Percentiles rank a stretch among this genome's conserved stretches.
phyloP scores from a whole-genome alignment of 2,797 vertebrate species.

The Micrastur ruficollis region DNA sequence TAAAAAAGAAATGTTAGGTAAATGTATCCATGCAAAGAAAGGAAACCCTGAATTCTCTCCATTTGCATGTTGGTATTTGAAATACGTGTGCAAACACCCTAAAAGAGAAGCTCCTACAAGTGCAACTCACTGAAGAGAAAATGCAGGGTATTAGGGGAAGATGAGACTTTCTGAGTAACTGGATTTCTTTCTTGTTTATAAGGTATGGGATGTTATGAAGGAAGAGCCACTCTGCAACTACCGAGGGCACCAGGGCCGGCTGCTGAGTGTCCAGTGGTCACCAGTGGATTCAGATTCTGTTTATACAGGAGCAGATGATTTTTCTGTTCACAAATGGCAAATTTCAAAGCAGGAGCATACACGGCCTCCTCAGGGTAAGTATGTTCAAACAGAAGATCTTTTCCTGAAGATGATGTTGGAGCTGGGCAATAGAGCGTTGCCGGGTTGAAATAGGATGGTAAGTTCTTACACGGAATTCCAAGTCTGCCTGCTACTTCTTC shows the following conservation, averaged over 20 bases:
- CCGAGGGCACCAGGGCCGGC: constrained; percentile 87
- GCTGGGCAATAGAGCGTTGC: neutral
- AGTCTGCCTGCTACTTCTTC: neutral
- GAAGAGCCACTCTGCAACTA: constrained; percentile 90
- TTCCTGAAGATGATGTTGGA: neutral
- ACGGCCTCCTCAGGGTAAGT: constrained; percentile 88
- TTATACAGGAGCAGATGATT: constrained; percentile 95
- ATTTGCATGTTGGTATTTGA: neutral
- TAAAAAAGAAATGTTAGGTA: neutral
- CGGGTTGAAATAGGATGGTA: neutral
- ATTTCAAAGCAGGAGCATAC: constrained; percentile 87
- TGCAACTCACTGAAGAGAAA: neutral
- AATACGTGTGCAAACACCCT: neutral
- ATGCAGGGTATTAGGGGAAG: neutral
- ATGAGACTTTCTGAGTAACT: neutral
- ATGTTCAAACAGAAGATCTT: neutral
- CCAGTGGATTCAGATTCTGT: constrained; percentile 86
- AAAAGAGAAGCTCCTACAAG: neutral
- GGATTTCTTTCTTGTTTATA: neutral
- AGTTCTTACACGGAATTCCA: neutral
- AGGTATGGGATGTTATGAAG: constrained; percentile 94
- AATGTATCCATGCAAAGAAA: neutral
- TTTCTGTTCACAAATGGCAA: constrained; percentile 90
- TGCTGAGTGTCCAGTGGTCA: constrained; percentile 92
- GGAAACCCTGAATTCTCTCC: neutral